Evolutionary conservation across 2,888 invertebrate species (phyloP), one percentile per base, ranked within the genome.

Genomic region (Cheilosia impressa): DNA sequence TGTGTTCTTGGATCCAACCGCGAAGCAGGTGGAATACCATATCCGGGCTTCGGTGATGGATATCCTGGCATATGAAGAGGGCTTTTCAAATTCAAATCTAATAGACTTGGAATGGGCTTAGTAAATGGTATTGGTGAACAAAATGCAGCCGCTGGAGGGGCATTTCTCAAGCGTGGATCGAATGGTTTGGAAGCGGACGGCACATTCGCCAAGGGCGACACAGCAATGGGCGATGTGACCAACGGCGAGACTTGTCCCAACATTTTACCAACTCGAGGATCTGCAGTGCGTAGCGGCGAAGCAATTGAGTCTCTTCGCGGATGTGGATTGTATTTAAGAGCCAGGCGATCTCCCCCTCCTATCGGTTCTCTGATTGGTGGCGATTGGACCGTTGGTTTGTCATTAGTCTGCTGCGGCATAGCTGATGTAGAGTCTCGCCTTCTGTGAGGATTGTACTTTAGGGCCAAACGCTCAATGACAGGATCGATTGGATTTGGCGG

Each of bases 321-420:
- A 89, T 92, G 92, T 2, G 92, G 93, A 88, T 93, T 91, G 78
- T 93, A 93, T 88, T 93, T 93, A 79, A 92, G 92, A 1, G 93
- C 93, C 24, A 93, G 84, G n/a, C 93, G 88, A 88, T 87, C 75
- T 52, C 13, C 52, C 1, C 15, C 24, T 9, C 34, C 24, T n/a
- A 22, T 55, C 7, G 47, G 24, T 19, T 65, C 24, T 7, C 24
- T 27, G 10, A 31, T n/a, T 31, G 55, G 34, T 9, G 60, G 60
- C 43, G 38, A 41, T 17, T 60, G 58, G 3, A 31, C 41, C 2
- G 10, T 47, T 17, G 43, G 7, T 71, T n/a, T 41, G 0, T 72
- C 60, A 4, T 10, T 55, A 4, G 1, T 31, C 1, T 31, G 43
- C 19, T 5, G 27, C 7, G 45, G n/a, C 19, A n/a, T 19, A 2